Evolutionary conservation across 2,797 vertebrate genomes (phyloP).

Genomic region (Chaetodon trifasciatus): DNA sequence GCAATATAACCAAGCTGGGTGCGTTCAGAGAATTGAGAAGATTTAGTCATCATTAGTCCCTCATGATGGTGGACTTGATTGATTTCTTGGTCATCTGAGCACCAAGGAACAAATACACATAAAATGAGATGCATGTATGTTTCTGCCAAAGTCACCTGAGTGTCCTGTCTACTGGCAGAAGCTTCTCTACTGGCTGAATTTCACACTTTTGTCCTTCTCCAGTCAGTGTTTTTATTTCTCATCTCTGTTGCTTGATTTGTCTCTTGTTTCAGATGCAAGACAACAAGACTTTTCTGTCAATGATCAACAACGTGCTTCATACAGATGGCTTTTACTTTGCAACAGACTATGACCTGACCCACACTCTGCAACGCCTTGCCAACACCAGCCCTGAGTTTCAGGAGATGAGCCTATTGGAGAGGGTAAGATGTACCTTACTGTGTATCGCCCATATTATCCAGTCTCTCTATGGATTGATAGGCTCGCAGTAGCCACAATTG

Average conservation of each 20-base stretch:
- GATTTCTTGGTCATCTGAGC: no score
- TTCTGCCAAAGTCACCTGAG: background rate
- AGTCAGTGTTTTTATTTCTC: background rate
- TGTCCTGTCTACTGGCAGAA: background rate
- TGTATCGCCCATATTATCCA: background rate
- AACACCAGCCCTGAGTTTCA: constrained; percentile 99
- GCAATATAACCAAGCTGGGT: background rate
- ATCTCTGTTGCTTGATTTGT: background rate
- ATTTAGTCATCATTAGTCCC: background rate
- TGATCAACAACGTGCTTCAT: constrained; percentile 92
- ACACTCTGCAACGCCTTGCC: constrained; percentile 93
- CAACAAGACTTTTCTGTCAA: constrained; percentile 94
- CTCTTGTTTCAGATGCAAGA: constrained; percentile 91
- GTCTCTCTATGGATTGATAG: background rate
- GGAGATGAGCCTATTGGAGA: constrained; percentile 90
- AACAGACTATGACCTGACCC: constrained; percentile 94
- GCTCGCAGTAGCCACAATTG: background rate
- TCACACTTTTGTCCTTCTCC: background rate
- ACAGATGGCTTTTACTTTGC: constrained; percentile 96
- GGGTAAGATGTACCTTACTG: constrained; percentile 36
- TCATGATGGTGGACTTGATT: no score
- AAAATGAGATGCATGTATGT: no score
- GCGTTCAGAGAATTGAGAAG: background rate
- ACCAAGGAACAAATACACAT: no score
- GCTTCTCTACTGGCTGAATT: background rate